Base-by-base conservation (phyloP, 2,113 vertebrate genomes). In the Tursiops truncatus region DNA sequence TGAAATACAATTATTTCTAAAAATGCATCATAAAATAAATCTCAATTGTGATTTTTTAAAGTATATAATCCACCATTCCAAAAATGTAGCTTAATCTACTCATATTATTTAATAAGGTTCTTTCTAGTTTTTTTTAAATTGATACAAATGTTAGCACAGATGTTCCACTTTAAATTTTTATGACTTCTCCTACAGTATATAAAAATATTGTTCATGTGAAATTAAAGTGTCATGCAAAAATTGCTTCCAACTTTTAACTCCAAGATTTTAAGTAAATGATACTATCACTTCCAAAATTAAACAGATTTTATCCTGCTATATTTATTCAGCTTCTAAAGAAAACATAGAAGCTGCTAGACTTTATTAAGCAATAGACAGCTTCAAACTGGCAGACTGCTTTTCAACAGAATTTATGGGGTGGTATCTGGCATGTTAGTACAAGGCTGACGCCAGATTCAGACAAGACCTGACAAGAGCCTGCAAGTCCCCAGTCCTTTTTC, bases 381-480 rank as follows among this genome's bases (percentile, higher is more conserved):
- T 86, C 41, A 63, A 83, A 63, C 15, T 93, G 65, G 93, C 93
- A 96, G 82, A 31, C n/a, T 26, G 50, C 67, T 96, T 85, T 91
- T 63, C 92, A 82, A 15, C 68, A 95, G 79, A 71, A 94, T 44
- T 82, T 60, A 81, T 3, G 13, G 76, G 68, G 60, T 76, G 76
- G 87, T 94, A 97, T 84, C 36, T 63, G 73, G 76, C 97, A 3
- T 90, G 96, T 88, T 63, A 47, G 53, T n/a, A 71, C 94, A 95
- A 53, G 83, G 74, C 36, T 4, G 36, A 68, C 53, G 88, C 25
- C 15, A 90, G 74, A 79, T 84, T 50, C 31, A 96, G 56, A 95
- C 60, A 71, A 95, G 97, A 81, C 33, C 70, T 62, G 80, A 95
- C 97, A 98, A 79, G 97, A 97, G 65, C 21, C 41, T 85, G 63